Base-by-base conservation (phyloP, 2,113 vertebrate genomes). In the Chaetodon trifascialis region DNA sequence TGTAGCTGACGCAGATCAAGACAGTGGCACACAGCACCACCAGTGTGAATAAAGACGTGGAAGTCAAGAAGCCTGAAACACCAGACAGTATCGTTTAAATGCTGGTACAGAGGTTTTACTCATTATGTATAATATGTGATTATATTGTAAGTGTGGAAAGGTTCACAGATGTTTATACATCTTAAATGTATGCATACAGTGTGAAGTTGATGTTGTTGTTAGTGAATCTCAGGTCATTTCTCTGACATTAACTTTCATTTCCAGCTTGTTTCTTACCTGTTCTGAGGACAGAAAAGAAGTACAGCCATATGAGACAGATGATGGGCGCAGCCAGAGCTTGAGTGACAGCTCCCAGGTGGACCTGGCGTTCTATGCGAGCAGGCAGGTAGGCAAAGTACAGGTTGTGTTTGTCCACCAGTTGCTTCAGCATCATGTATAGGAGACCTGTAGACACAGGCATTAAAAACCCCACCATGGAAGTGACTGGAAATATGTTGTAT, bases 271-370 rank as follows among this genome's bases (percentile, higher is more conserved):
- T 63, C 70, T 86, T 78, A 99, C 98, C 97, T 80, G 97, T 92
- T 38, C 97, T 89, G 68, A 99, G 92, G 64, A 98, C 96, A 3
- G 98, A 99, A 90, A 96, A 99, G 90, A 99, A 99, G 67, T 95
- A 98, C 19, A 99, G 96, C 97, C 98, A 99, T 84, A 99, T 96
- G 11, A 99, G 95, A 86, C 97, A 99, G 82, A 99, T 96, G 86
- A 99, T 99, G 49, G 98, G 98, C 0, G 98, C 98, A 0, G 97
- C 95, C 67, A 98, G 80, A 5, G 97, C 97, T 94, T 99, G 97
- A 86, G 95, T 97, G 86, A 99, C 97, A 4, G 97, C 98, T 30
- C 92, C 96, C 12, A 97, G 93, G 91, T 99, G 98, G 76, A 98
- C 97, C 70, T 95, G 95, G 60, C 93, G 94, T 85, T 98, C 96